Evolutionary conservation across 2,888 invertebrate genomes (phyloP), one percentile per base, ranked within the genome.

Genomic region (Dicranocentrus wangi): DNA sequence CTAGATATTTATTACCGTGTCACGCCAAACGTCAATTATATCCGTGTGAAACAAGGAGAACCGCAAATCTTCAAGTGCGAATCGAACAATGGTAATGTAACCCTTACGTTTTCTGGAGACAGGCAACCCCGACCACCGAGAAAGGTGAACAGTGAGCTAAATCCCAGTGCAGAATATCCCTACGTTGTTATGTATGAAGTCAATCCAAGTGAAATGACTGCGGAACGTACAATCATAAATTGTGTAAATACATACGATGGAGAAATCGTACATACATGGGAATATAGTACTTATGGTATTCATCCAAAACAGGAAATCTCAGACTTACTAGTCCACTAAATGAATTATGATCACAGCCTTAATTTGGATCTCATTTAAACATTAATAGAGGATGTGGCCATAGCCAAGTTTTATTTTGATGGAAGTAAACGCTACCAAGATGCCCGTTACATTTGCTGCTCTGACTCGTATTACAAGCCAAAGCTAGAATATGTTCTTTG

Each of bases 101-200:
- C 84, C 0, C 63, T 84, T 1, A 84, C 84, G 39, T 82, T 84
- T 47, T 71, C 82, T 15, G 84, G 84, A 19, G 84, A 84, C 25
- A 61, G 84, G 27, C 84, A 84, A 42, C 84, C 84, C n/a, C 75
- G 84, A 39, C 84, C 82, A 32, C 84, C 84, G n/a, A 58, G 84
- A 53, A 73, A 81, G 32, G 81, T 84, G 3, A 81, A 84, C 7
- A 68, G 39, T 25, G 82, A 78, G 47, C 13, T 73, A 28, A 79
- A 82, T 70, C 58, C 70, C 27, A 51, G 51, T 7, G 65, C 81
- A 15, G 73, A 84, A 27, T 84, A 73, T 60, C 77, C 78, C 7
- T 84, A 70, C 39, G 70, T 73, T 0, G 78, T 82, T 17, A 68
- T 78, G 55, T 84, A 82, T 27, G 84, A 84, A 27, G 58, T 84